Conservation (phyloP, 2,797 vertebrate genomes). For the Parotocinclus haroldoi region DNA sequence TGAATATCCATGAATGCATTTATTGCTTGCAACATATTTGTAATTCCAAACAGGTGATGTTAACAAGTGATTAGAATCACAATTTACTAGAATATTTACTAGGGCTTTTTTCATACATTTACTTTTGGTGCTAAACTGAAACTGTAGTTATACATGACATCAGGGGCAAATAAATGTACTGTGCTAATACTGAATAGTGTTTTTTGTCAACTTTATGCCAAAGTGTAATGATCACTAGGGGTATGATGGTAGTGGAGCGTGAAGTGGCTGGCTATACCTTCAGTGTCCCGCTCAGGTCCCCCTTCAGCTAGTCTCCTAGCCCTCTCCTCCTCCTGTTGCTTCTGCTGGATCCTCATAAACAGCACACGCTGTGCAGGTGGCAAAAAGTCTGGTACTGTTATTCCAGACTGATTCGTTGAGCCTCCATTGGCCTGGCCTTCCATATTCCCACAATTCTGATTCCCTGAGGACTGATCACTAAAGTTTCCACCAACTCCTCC, state of each 20-base stretch:
- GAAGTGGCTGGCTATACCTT: conserved; percentile 68
- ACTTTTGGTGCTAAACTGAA: no score
- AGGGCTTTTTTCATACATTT: no score
- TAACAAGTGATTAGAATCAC: no score
- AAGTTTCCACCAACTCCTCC: conserved; percentile 58
- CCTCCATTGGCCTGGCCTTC: conserved; percentile 61
- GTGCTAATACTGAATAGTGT: no score
- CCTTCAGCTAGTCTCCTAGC: conserved; percentile 84
- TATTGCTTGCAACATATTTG: no score
- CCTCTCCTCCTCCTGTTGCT: conserved; percentile 91
- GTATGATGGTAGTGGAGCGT: neutral
- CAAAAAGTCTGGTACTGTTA: conserved; percentile 85
- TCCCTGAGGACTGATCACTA: conserved; percentile 62
- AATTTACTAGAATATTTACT: no score
- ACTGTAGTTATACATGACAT: no score
- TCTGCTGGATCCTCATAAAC: conserved; percentile 93
- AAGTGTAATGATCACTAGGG: no score
- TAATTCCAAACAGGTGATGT: no score
- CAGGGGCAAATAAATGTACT: no score
- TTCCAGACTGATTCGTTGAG: conserved; percentile 62
- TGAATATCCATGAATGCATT: no score
- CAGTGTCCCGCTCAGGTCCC: conserved; percentile 71
- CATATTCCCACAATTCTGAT: conserved; percentile 55
- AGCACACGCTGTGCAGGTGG: conserved; percentile 89
- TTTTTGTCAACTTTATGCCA: no score